Conservation (phyloP, 2,888 invertebrate genomes). For the Atethmia centrago region DNA sequence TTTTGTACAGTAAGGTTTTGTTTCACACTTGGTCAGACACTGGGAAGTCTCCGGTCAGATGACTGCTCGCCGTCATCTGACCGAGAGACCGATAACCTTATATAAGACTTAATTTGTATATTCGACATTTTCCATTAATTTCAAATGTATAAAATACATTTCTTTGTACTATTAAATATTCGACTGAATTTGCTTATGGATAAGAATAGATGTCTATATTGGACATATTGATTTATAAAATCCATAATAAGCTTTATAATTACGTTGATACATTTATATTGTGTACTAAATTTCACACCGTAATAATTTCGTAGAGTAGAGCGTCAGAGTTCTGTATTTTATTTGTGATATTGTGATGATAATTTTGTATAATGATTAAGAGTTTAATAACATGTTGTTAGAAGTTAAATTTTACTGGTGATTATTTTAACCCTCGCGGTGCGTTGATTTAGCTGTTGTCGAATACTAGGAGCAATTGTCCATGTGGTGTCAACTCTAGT, state of each 20-base stretch:
- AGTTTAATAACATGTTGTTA: constrained; percentile 87
- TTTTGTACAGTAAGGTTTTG: constrained; percentile 85
- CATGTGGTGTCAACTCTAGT: constrained; percentile 28
- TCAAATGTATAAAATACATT: constrained; percentile 78
- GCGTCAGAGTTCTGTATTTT: constrained; percentile 81
- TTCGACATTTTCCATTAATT: constrained; percentile 74
- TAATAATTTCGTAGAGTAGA: constrained; percentile 63
- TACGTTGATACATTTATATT: constrained; percentile 69
- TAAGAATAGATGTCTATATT: constrained; percentile 66
- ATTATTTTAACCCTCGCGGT: constrained; percentile 79
- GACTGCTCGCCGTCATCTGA: constrained; percentile 53
- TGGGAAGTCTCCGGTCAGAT: constrained; percentile 52
- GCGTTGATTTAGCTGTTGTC: constrained; percentile 71
- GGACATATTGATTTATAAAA: constrained; percentile 64
- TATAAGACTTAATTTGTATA: constrained; percentile 77
- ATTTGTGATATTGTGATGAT: constrained; percentile 89
- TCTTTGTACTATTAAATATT: constrained; percentile 69
- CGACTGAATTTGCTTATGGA: constrained; percentile 73
- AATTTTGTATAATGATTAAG: constrained; percentile 87
- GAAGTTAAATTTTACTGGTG: constrained; percentile 85
- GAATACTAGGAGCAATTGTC: constrained; percentile 42
- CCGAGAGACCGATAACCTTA: constrained; percentile 62
- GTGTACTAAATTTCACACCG: constrained; percentile 64
- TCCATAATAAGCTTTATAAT: constrained; percentile 68
- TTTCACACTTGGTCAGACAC: constrained; percentile 77